phyloP scores from a whole-genome alignment of 2,797 vertebrate species.

The Hemibagrus guttatus region DNA sequence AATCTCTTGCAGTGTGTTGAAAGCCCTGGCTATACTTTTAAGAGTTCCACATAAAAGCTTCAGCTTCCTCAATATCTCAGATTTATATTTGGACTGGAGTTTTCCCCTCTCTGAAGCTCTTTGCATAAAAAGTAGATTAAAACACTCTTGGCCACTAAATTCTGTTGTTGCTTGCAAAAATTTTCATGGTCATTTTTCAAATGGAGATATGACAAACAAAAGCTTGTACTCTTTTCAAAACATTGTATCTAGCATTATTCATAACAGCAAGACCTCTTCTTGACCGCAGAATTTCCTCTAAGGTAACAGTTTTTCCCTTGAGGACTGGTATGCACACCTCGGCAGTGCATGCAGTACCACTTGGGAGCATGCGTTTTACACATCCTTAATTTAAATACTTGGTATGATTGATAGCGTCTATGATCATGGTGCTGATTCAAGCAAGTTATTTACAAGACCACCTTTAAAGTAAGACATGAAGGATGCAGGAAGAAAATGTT shows the following conservation, averaged over 20 bases:
- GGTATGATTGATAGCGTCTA: neutral
- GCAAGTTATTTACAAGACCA: neutral
- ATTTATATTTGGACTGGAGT: neutral
- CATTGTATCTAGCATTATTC: neutral
- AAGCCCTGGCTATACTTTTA: neutral
- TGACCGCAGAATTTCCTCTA: neutral
- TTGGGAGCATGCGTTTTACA: neutral
- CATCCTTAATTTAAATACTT: neutral
- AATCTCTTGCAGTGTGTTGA: neutral
- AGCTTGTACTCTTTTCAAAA: neutral
- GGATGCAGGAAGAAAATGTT: neutral
- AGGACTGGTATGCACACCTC: neutral
- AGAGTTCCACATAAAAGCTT: neutral
- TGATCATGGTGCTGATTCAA: neutral
- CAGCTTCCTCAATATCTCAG: neutral
- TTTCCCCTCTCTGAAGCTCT: neutral
- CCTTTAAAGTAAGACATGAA: neutral
- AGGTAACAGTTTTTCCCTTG: neutral
- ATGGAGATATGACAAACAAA: neutral
- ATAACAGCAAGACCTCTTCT: neutral
- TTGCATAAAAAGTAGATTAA: neutral
- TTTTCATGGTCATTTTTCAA: neutral
- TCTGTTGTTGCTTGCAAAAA: neutral
- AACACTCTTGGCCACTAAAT: neutral
- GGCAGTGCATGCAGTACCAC: neutral